Evolutionary conservation across 1,140 invertebrate species (phyloP).

Genomic region (Lycorma delicatula): DNA sequence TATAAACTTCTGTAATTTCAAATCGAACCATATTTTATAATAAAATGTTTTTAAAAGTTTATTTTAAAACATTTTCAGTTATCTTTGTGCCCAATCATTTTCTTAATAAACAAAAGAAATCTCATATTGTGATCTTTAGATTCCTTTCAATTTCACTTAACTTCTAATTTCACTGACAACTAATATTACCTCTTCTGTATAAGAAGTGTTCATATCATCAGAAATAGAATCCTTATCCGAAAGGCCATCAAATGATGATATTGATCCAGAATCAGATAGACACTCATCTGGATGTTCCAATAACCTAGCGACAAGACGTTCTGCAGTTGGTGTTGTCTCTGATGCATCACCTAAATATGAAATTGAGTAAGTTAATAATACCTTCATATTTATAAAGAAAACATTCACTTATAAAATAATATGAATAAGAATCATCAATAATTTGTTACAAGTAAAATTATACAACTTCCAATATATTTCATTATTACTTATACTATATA

Average conservation of each 20-base stretch:
- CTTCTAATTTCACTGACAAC: neutral
- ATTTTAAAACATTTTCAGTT: too few relatives aligned
- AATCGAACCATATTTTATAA: slow-evolving; percentile 9
- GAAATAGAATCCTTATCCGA: slow-evolving; percentile 58
- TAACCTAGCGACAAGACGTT: slow-evolving; percentile 74
- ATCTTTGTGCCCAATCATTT: too few relatives aligned
- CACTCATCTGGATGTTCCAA: slow-evolving; percentile 64
- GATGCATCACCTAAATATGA: slow-evolving; percentile 16
- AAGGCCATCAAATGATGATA: slow-evolving; percentile 47
- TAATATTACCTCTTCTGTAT: slow-evolving; percentile 20
- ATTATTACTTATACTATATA: too few relatives aligned
- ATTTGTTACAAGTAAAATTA: too few relatives aligned
- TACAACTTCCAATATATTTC: too few relatives aligned
- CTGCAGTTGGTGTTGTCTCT: slow-evolving; percentile 32
- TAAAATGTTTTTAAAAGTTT: too few relatives aligned
- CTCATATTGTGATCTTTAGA: neutral
- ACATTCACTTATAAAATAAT: too few relatives aligned
- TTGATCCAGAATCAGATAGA: slow-evolving; percentile 44
- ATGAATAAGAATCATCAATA: too few relatives aligned
- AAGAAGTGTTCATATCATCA: slow-evolving; percentile 44
- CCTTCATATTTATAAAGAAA: too few relatives aligned
- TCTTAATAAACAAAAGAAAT: too few relatives aligned
- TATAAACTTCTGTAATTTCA: too few relatives aligned
- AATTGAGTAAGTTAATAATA: too few relatives aligned
- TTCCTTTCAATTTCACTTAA: neutral